These are phyloP conservation scores for Nasonia oneida DNA, from an alignment of 2,888 invertebrate genomes.

Conservation along the genomic window DNA sequence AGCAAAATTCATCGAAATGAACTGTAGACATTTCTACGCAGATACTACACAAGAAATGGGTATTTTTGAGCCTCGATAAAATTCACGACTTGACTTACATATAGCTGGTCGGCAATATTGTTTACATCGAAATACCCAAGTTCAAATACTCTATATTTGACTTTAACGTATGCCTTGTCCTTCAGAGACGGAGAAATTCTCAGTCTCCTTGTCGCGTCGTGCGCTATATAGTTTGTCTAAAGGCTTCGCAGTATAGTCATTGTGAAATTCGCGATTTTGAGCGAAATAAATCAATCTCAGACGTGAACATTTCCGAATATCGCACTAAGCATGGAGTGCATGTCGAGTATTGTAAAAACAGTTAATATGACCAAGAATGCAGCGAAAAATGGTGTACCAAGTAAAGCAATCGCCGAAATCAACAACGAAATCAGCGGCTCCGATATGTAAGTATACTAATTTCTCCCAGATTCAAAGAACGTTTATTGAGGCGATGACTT, in stretches of 20 bases:
- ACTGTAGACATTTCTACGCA: neutral
- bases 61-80: neutral
- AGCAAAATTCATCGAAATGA: neutral
- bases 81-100: neutral
- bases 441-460: neutral
- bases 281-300: neutral
- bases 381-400: neutral
- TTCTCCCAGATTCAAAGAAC: neutral
- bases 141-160: constrained; percentile 22
- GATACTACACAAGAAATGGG: neutral
- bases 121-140: constrained; percentile 24
- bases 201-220: neutral
- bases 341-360: neutral
- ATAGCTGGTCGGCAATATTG: neutral
- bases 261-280: neutral
- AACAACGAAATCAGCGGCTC: neutral
- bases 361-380: neutral
- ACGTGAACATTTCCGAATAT: neutral
- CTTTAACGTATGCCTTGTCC: constrained; percentile 43
- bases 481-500: neutral
- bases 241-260: neutral
- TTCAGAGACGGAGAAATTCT: constrained; percentile 40
- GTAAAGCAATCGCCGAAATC: neutral
- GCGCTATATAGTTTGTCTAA: neutral
- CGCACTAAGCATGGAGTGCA: neutral